Conservation (phyloP, 1,140 invertebrate species). For the Zaprionus lachaisei region DNA sequence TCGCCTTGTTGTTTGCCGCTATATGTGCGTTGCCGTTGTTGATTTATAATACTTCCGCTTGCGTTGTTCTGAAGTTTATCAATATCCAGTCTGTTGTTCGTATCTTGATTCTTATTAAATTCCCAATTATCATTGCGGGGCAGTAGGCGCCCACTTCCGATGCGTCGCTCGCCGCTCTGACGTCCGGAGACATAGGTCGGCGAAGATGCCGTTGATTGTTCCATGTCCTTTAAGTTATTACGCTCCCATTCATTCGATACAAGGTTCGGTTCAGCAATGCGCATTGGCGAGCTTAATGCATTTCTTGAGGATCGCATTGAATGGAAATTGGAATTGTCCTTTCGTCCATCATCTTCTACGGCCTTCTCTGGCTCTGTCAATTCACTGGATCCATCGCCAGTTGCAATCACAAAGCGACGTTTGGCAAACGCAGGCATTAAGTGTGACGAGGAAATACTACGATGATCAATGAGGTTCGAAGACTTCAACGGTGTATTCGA, state of each 20-base stretch:
- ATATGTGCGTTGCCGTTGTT: conserved; percentile 38
- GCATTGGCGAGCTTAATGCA: conserved; percentile 5
- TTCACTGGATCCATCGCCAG: conserved; percentile 38
- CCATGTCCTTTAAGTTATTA: conserved; percentile 31
- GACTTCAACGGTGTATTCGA: conserved; percentile 36
- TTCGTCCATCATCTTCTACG: conserved; percentile 2
- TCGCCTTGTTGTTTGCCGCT: conserved; percentile 35
- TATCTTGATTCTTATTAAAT: conserved; percentile 84
- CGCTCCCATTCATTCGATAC: conserved; percentile 30
- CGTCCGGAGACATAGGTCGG: conserved; percentile 46
- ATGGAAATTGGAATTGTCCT: conserved; percentile 11
- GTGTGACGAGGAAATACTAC: conserved; percentile 82
- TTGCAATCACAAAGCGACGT: conserved; percentile 47
- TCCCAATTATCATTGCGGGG: conserved; percentile 87
- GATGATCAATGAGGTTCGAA: conserved; percentile 70
- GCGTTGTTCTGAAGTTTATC: conserved; percentile 34
- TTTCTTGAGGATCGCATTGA: conserved; percentile 3
- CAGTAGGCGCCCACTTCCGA: conserved; percentile 90
- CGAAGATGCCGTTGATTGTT: conserved; percentile 38
- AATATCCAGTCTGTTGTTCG: conserved; percentile 49
- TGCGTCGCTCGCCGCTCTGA: conserved; percentile 81
- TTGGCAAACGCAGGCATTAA: conserved; percentile 84
- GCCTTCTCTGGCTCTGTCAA: conserved; percentile 8
- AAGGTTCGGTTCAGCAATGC: background rate
- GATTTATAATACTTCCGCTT: conserved; percentile 22